These are phyloP conservation scores for Periophthalmus modestus DNA, from an alignment of 2,113 vertebrate species.

Conservation along the genomic window DNA sequence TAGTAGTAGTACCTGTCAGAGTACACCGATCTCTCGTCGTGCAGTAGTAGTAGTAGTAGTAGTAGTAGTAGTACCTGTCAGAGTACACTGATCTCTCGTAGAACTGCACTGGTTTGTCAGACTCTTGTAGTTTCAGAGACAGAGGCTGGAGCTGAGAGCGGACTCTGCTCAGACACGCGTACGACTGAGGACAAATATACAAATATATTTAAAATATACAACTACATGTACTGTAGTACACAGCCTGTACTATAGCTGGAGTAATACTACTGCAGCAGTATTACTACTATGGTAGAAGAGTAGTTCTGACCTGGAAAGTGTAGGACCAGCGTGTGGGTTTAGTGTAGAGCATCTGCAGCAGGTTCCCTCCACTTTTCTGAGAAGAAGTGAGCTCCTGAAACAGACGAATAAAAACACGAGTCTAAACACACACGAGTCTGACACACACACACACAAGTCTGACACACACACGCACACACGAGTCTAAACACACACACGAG, in stretches of 20 bases:
- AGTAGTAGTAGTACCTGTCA: slow-evolving; percentile 79
- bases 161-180: slow-evolving; percentile 84
- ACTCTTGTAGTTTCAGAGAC: slow-evolving; percentile 48
- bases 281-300: not conserved
- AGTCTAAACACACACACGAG: too few species aligned
- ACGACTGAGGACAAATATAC: slow-evolving; percentile 18
- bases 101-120: slow-evolving; percentile 70
- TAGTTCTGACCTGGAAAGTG: slow-evolving; percentile 59
- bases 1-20: not conserved
- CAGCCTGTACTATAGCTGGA: not conserved
- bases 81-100: slow-evolving; percentile 91
- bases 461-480: too few species aligned
- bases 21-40: not conserved
- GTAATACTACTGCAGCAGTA: not conserved
- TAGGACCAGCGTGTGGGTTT: slow-evolving; percentile 66
- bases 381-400: slow-evolving; percentile 59
- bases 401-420: too few species aligned
- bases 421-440: too few species aligned
- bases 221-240: too few species aligned
- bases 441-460: too few species aligned
- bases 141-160: slow-evolving; percentile 79
- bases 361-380: slow-evolving; percentile 65
- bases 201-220: too few species aligned
- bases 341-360: slow-evolving; percentile 63
- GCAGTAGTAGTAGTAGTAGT: not conserved